A percentile compares a stretch with the other conserved stretches of the same genome.
Conservation (phyloP, 30 jellyfish, hydroid and myxozoan species). For the Clytia hemisphaerica region DNA sequence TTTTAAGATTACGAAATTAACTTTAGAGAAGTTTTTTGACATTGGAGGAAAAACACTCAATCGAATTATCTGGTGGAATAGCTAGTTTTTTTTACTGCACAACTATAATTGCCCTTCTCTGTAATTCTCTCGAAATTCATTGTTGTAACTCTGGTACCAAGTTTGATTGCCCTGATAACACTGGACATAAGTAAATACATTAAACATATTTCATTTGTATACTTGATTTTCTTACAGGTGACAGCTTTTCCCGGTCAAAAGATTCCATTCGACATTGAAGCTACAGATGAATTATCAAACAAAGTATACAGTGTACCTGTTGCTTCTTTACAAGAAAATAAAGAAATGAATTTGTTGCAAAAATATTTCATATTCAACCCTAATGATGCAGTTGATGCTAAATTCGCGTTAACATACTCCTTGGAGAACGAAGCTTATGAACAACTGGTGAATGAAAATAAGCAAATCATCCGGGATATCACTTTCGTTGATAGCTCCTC, state of each 20-base stretch:
- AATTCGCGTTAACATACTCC: neutral
- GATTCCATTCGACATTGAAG: neutral
- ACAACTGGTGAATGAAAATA: neutral
- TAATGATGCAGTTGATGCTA: neutral
- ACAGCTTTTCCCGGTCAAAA: constrained; percentile 10
- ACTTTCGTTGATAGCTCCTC: constrained; percentile 8
- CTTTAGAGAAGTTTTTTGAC: no score
- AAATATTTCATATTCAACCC: neutral
- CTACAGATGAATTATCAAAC: constrained; percentile 8
- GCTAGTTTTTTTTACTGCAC: no score
- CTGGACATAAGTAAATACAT: no score
- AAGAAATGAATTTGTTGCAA: neutral
- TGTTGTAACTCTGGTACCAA: no score
- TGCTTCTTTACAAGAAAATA: neutral
- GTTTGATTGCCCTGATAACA: no score
- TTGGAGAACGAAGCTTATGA: neutral
- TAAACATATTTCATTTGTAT: no score
- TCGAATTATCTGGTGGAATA: no score
- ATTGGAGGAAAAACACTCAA: no score
- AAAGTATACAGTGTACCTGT: constrained; percentile 17
- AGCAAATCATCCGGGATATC: neutral
- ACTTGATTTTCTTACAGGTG: neutral
- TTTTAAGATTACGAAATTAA: no score
- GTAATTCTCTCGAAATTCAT: no score
- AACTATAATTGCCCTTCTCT: no score